Evolutionary conservation across 2,888 invertebrate species (phyloP).

Genomic region (Cecidostiba fungosa): DNA sequence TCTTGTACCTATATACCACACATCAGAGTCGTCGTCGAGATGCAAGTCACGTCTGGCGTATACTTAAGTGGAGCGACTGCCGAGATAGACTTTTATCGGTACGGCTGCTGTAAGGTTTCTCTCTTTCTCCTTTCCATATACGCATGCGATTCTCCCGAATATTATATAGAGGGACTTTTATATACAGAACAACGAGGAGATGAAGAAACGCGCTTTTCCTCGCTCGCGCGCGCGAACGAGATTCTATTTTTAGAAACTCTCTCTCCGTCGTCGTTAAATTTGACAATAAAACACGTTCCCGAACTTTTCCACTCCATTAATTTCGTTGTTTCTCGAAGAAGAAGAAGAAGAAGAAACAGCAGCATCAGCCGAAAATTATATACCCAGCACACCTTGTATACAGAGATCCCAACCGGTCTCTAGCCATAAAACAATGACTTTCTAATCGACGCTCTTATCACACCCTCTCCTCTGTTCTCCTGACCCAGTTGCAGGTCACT

Average conservation of each 20-base stretch:
- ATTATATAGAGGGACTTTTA: background rate
- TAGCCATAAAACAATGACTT: conserved; percentile 72
- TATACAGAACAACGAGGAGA: no score
- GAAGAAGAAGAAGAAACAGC: no score
- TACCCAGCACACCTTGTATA: background rate
- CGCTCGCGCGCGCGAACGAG: background rate
- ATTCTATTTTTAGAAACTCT: background rate
- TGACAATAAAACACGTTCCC: background rate
- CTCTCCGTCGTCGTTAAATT: background rate
- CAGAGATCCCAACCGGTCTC: conserved; percentile 63
- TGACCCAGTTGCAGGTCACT: conserved; percentile 57
- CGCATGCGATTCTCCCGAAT: background rate
- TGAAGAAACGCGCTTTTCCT: background rate
- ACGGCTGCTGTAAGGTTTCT: background rate
- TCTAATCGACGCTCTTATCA: conserved; percentile 65
- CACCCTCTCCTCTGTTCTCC: conserved; percentile 13
- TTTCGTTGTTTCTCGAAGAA: background rate
- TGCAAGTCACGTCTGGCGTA: conserved; percentile 42
- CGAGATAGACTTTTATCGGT: conserved; percentile 29
- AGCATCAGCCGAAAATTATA: conserved; percentile 35
- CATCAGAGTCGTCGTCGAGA: background rate
- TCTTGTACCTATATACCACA: background rate
- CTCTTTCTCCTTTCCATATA: background rate
- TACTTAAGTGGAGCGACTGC: conserved; percentile 42
- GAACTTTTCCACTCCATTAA: background rate